A percentile compares a stretch with the other conserved stretches of the same genome.
These are phyloP conservation scores for Seriola rivoliana DNA, from an alignment of 2,113 vertebrate genomes.

Conservation along the genomic window DNA sequence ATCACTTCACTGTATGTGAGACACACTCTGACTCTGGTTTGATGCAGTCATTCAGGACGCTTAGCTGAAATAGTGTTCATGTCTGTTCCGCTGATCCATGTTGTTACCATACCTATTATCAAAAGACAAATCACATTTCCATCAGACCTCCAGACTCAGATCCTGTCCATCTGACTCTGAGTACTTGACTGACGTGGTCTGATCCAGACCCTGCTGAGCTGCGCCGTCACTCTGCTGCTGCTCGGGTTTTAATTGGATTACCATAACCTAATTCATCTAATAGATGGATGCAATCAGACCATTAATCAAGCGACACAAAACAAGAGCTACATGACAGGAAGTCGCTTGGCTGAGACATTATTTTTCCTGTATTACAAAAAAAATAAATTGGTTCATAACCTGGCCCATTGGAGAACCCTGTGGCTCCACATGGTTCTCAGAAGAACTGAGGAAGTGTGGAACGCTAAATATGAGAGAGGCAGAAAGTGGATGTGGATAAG, in stretches of 20 bases:
- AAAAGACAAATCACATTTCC: neutral
- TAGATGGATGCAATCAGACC: constrained; percentile 63
- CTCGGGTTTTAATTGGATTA: constrained; percentile 68
- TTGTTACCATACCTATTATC: no score
- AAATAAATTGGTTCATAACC: neutral
- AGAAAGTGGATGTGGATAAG: constrained; percentile 19
- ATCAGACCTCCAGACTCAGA: neutral
- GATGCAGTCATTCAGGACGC: no score
- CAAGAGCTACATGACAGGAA: constrained; percentile 66
- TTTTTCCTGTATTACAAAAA: neutral
- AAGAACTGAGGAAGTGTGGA: neutral
- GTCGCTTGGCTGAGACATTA: constrained; percentile 27
- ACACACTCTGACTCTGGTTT: no score
- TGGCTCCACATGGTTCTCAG: neutral
- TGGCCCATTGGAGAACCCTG: neutral
- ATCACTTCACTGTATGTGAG: no score
- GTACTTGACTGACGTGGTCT: neutral
- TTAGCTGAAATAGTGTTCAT: no score
- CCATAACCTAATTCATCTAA: constrained; percentile 73
- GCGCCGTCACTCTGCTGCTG: constrained; percentile 18
- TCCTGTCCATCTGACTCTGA: neutral
- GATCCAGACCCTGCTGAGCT: neutral
- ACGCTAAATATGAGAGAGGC: constrained; percentile 2
- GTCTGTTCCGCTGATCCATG: no score
- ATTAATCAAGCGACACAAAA: constrained; percentile 66